A percentile compares a stretch with the other conserved stretches of the same genome.
These are phyloP conservation scores for Drosophila hamatofila DNA, from an alignment of 2,888 invertebrate species.

Conservation along the genomic window DNA sequence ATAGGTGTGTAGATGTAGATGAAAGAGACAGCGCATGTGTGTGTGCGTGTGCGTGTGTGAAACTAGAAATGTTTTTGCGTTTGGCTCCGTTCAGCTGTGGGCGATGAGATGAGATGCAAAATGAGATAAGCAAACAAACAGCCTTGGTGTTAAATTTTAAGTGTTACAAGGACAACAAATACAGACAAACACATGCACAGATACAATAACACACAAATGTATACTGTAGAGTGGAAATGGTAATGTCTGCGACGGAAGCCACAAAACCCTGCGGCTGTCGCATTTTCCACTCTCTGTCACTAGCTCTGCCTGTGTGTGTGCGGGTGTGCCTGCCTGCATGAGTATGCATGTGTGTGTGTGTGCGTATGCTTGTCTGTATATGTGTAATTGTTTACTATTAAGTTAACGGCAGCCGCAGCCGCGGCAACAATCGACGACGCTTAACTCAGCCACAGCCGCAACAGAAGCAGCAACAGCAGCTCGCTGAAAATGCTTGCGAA, in stretches of 20 bases:
- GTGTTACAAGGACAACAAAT: slow-evolving; percentile 79
- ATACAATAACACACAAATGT: neutral
- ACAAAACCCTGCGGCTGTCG: slow-evolving; percentile 65
- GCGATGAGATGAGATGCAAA: slow-evolving; percentile 61
- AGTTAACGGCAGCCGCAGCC: slow-evolving; percentile 73
- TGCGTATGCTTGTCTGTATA: slow-evolving; percentile 18
- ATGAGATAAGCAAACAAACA: slow-evolving; percentile 75
- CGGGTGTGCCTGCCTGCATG: slow-evolving; percentile 15
- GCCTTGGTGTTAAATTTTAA: slow-evolving; percentile 79
- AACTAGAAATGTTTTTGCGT: slow-evolving; percentile 23
- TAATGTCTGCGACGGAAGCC: slow-evolving; percentile 51
- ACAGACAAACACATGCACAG: slow-evolving; percentile 12
- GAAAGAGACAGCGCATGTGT: neutral
- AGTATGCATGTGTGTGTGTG: slow-evolving; percentile 14
- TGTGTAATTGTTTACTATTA: slow-evolving; percentile 76
- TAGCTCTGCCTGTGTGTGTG: slow-evolving; percentile 20
- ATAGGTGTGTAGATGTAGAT: neutral
- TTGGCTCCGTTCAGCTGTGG: slow-evolving; percentile 9
- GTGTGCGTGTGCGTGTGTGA: neutral
- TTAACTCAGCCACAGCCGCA: slow-evolving; percentile 49
- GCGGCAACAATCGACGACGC: slow-evolving; percentile 66
- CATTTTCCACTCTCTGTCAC: slow-evolving; percentile 24
- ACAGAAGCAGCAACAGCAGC: slow-evolving; percentile 31
- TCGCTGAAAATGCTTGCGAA: slow-evolving; percentile 38
- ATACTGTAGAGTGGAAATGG: slow-evolving; percentile 25